A percentile compares a stretch with the other conserved stretches of the same genome.
Evolutionary conservation across 2,113 vertebrate genomes (phyloP).

Genomic region (Pituophis catenifer): DNA sequence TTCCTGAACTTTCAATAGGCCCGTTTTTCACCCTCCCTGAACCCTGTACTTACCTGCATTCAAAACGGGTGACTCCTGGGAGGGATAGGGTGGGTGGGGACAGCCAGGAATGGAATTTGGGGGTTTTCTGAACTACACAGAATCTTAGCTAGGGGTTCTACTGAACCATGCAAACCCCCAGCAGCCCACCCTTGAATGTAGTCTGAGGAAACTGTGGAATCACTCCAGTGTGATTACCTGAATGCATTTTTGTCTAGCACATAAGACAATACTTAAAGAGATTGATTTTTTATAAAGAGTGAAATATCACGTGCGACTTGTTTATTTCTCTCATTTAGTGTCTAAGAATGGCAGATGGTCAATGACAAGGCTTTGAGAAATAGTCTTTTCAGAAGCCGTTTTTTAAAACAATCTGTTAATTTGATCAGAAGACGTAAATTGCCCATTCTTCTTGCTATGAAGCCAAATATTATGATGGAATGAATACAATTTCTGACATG

Average conservation of each 20-base stretch:
- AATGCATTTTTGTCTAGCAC: not conserved
- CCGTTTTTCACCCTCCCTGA: too few relatives aligned
- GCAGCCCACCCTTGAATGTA: not conserved
- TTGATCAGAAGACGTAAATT: conserved; percentile 2
- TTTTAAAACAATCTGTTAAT: conserved; percentile 20
- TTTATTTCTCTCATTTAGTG: conserved; percentile 19
- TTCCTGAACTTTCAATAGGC: too few relatives aligned
- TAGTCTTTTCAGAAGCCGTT: conserved; percentile 8
- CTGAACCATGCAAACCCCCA: too few relatives aligned
- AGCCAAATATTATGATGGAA: conserved; percentile 21
- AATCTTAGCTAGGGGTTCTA: too few relatives aligned
- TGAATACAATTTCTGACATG: conserved; percentile 32
- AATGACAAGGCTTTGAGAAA: conserved; percentile 19
- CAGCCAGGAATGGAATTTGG: too few relatives aligned
- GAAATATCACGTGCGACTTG: conserved; percentile 5
- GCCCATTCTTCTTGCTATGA: conserved; percentile 15
- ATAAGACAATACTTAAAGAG: not conserved
- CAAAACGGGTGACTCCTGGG: too few relatives aligned
- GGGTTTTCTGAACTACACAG: too few relatives aligned
- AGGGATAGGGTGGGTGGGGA: too few relatives aligned
- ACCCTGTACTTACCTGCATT: too few relatives aligned
- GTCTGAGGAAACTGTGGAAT: not conserved
- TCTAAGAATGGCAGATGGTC: conserved; percentile 19
- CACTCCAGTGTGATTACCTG: not conserved
- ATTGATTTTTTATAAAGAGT: not conserved